These are phyloP conservation scores for Tragulus kanchil DNA, from an alignment of 2,113 vertebrate species.

Conservation along the genomic window DNA sequence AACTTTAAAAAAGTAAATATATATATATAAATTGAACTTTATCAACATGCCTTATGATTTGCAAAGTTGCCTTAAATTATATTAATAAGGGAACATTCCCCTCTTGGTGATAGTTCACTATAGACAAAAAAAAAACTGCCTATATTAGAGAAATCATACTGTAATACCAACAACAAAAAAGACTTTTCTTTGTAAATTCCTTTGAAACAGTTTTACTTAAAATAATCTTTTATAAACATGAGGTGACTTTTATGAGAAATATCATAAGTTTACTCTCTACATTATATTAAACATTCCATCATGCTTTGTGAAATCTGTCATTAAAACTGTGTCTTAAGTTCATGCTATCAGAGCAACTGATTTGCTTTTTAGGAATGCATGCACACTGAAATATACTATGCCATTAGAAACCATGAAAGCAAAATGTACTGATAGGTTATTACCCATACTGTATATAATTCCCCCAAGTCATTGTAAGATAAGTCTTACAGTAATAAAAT, in stretches of 20 bases:
- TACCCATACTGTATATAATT: background rate
- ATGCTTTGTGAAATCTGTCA: conserved; percentile 40
- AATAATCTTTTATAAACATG: conserved; percentile 57
- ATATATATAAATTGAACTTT: conserved; percentile 34
- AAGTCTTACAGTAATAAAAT: conserved; percentile 43
- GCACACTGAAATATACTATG: background rate
- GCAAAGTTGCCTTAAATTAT: conserved; percentile 53
- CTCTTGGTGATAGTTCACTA: conserved; percentile 46
- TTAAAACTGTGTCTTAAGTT: conserved; percentile 70
- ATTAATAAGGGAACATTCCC: background rate
- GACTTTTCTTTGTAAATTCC: conserved; percentile 58
- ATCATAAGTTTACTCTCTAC: conserved; percentile 27
- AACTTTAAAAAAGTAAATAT: background rate
- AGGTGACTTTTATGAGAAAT: conserved; percentile 59
- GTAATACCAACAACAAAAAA: conserved; percentile 51
- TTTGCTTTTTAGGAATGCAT: conserved; percentile 60
- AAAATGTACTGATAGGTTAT: conserved; percentile 5
- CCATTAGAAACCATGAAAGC: conserved; percentile 1
- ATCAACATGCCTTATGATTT: conserved; percentile 46
- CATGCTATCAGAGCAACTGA: conserved; percentile 5
- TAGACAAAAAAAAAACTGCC: conserved; percentile 29
- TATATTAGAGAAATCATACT: conserved; percentile 45
- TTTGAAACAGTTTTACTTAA: conserved; percentile 77
- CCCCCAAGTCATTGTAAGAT: background rate
- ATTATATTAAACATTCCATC: conserved; percentile 52